phyloP scores from a whole-genome alignment of 2,113 vertebrate genomes.

The western clawed frog (Xenopus tropicalis) region UCB_Xtro_10.0 CM004450.2:129425501-129426000 shows the following conservation, averaged over 20 bases:
- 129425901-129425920: constrained; percentile 23
- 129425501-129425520: constrained; percentile 4
- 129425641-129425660: background rate
- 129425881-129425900: constrained; percentile 26
- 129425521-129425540: constrained; percentile 14
- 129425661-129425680: background rate
- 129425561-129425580: constrained; percentile 28
- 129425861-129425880: constrained; percentile 9
- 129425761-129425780: constrained; percentile 23
- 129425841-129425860: background rate
- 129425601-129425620: constrained; percentile 15
- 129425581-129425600: constrained; percentile 17
- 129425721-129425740: constrained; percentile 25
- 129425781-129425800: constrained; percentile 12
- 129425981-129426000: constrained; percentile 5
- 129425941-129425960: constrained; percentile 6
- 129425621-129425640: background rate
- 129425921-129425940: constrained; percentile 28
- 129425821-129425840: constrained; percentile 16
- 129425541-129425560: constrained; percentile 4
- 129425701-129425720: constrained; percentile 15
- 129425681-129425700: background rate
- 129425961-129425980: constrained; percentile 13
- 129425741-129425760: constrained; percentile 29
- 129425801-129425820: constrained; percentile 22